These are phyloP conservation scores for Exephanes ischioxanthus DNA, from an alignment of 2,888 invertebrate species.

Conservation along the genomic window DNA sequence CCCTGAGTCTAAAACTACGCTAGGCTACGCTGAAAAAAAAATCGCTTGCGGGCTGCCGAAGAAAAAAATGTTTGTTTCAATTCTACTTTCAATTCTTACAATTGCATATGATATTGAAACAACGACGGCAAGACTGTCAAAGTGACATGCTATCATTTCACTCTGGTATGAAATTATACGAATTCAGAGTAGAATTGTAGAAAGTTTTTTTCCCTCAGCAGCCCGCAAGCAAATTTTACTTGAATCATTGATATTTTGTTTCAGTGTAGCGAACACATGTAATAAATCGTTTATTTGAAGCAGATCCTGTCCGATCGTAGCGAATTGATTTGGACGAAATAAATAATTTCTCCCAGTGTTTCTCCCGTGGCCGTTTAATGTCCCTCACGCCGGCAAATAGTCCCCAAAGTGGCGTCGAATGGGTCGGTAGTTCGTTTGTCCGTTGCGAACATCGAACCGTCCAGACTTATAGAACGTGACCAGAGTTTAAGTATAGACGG, in stretches of 20 bases:
- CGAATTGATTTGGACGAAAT: neutral
- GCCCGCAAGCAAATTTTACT: too few relatives aligned
- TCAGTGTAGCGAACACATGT: neutral
- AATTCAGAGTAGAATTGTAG: too few relatives aligned
- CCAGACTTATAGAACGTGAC: conserved; percentile 68
- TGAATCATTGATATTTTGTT: too few relatives aligned
- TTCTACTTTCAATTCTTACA: too few relatives aligned
- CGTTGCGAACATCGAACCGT: conserved; percentile 29
- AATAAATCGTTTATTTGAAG: neutral
- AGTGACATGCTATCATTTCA: too few relatives aligned
- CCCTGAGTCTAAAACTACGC: neutral
- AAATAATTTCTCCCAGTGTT: neutral
- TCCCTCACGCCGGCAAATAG: conserved; percentile 19
- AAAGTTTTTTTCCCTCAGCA: too few relatives aligned
- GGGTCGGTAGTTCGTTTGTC: conserved; percentile 24
- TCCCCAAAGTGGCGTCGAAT: conserved; percentile 25
- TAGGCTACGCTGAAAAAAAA: neutral
- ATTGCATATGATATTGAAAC: too few relatives aligned
- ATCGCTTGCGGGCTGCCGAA: too few relatives aligned
- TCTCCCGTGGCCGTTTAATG: neutral
- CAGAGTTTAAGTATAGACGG: conserved; percentile 62
- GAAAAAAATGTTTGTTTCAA: too few relatives aligned
- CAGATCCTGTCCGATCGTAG: neutral
- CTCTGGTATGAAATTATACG: too few relatives aligned
- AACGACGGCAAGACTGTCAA: too few relatives aligned